A percentile compares a stretch with the other conserved stretches of the same genome.
Evolutionary conservation across 2,113 vertebrate species (phyloP).

Genomic region (Sterrhoptilus dennistouni): DNA sequence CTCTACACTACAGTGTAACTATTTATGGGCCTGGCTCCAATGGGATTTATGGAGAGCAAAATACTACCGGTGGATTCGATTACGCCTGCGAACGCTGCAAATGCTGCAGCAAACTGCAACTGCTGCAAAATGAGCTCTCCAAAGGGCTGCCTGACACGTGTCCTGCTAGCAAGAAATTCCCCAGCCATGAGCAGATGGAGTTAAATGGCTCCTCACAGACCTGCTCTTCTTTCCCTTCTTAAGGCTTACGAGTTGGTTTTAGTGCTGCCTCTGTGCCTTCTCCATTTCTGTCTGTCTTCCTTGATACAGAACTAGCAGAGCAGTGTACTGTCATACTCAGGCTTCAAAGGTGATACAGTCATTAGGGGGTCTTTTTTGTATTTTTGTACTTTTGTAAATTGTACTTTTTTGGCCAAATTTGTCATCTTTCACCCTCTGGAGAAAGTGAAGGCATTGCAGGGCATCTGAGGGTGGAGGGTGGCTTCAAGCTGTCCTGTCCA

Average conservation of each 20-base stretch:
- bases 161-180: neutral
- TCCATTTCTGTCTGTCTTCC: neutral
- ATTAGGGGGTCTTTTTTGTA: neutral
- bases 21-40: conserved; percentile 71
- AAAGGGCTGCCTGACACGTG: neutral
- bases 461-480: neutral
- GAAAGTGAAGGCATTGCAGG: accelerated
- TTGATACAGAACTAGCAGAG: neutral
- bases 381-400: neutral
- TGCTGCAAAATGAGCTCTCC: neutral
- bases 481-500: neutral
- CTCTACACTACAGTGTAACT: conserved; percentile 33
- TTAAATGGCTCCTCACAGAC: neutral
- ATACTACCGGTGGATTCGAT: conserved; percentile 41
- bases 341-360: neutral
- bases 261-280: neutral
- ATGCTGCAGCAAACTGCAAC: conserved; percentile 40
- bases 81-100: conserved; percentile 37
- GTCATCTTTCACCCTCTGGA: neutral
- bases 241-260: neutral
- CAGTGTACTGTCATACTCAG: neutral
- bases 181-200: conserved; percentile 6
- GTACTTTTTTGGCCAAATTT: neutral
- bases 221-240: neutral
- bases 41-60: neutral